Base-by-base conservation (phyloP, 2,888 invertebrate genomes). In the Hofmannophila pseudospretella region DNA sequence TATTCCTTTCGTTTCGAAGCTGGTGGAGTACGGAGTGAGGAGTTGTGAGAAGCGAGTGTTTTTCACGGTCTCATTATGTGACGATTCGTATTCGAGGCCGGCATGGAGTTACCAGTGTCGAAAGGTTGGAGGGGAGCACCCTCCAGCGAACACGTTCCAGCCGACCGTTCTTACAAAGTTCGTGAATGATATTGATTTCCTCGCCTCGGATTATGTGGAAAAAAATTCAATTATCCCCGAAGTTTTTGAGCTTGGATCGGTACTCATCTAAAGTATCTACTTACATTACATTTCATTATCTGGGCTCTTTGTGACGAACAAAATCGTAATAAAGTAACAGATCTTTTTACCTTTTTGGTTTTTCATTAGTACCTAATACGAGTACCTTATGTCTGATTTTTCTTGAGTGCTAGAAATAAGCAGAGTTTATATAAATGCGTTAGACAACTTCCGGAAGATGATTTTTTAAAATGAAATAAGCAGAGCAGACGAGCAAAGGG, bases 31-130 rank as follows among this genome's bases (percentile, higher is more conserved):
- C 38, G 45, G 51, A 56, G 60, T 65, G 67, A 66, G 64, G 65
- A 75, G 67, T 67, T 61, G 73, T 52, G 67, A 66, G 74, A 49
- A 67, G 72, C 76, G 72, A 79, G 81, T 82, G 81, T 81, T 76
- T 77, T 80, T 80, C 79, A 81, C 75, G 60, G 69, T 63, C 76
- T 77, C 74, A 80, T 82, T 81, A 80, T 65, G 62, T 60, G 74
- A 71, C 73, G 52, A 82, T 82, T 82, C 73, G 79, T 81, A 82
- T 82, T 82, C 82, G 69, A 59, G 58, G 58, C 66, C 63, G 55
- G 65, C 49, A 49, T 8, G 52, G 55, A 64, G 66, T 54, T 61
- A 59, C 65, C 55, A 57, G 54, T 63, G 64, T 65, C 41, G 47
- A 51, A 58, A 65, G 65, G 63, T 58, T 58, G 59, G 58, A 65